Evolutionary conservation across 1,140 invertebrate species (phyloP).

Genomic region (Meloidogyne hapla): DNA sequence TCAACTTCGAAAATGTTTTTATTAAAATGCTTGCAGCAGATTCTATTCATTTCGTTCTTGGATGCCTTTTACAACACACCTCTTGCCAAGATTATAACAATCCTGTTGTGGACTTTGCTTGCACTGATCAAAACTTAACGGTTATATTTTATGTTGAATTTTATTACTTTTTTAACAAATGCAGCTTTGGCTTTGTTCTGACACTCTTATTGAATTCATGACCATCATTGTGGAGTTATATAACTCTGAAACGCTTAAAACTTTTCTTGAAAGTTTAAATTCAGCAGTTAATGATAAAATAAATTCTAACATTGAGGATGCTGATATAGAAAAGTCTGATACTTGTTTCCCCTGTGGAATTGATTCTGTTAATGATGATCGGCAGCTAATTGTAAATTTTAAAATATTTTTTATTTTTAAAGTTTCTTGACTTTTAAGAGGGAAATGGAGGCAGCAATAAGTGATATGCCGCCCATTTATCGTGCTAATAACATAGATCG

Average conservation of each 20-base stretch:
- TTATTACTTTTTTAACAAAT: slow-evolving; percentile 3
- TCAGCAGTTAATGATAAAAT: background rate
- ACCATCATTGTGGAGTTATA: slow-evolving; percentile 42
- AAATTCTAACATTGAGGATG: background rate
- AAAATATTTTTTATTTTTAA: background rate
- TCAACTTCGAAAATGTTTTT: background rate
- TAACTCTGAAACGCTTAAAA: slow-evolving; percentile 33
- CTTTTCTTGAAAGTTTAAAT: slow-evolving; percentile 5
- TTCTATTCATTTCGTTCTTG: slow-evolving; percentile 34
- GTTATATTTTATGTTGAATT: slow-evolving; percentile 8
- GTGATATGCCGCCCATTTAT: slow-evolving; percentile 8
- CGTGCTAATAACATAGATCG: background rate
- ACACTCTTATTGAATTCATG: slow-evolving; percentile 48
- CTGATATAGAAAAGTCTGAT: background rate
- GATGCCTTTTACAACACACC: background rate
- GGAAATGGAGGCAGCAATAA: slow-evolving; percentile 40
- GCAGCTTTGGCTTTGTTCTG: slow-evolving; percentile 45
- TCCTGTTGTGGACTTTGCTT: slow-evolving; percentile 27
- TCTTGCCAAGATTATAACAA: background rate
- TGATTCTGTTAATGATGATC: slow-evolving; percentile 23
- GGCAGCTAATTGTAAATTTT: slow-evolving; percentile 25
- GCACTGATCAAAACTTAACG: slow-evolving; percentile 29
- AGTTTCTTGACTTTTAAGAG: slow-evolving; percentile 24
- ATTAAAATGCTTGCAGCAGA: slow-evolving; percentile 42
- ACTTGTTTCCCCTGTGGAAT: background rate